Evolutionary conservation across 64 coral and sea anemone species (phyloP).

Genomic region (Montipora foliosa): DNA sequence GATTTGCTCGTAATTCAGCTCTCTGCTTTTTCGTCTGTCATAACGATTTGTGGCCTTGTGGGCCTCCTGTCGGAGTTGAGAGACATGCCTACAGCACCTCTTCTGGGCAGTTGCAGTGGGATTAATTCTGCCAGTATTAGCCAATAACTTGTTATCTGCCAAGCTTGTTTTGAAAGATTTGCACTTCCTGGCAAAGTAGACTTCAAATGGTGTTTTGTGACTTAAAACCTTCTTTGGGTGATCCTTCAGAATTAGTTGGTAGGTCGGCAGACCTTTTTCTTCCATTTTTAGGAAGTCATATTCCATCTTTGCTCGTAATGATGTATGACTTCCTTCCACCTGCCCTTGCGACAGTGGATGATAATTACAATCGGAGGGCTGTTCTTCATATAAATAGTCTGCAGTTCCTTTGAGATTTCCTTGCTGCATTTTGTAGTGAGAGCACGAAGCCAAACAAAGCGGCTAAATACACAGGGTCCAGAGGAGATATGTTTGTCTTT

Average conservation of each 20-base stretch:
- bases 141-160: neutral
- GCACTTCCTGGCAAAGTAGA: slow-evolving; percentile 4
- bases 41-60: neutral
- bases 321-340: neutral
- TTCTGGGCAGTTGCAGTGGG: neutral
- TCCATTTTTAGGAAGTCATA: slow-evolving; percentile 53
- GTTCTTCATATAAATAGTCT: neutral
- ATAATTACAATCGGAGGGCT: neutral
- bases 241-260: slow-evolving; percentile 51
- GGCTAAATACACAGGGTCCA: no score
- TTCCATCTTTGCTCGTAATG: slow-evolving; percentile 26
- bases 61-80: neutral
- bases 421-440: neutral
- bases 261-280: slow-evolving; percentile 19
- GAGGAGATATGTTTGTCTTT: no score
- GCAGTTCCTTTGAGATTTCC: neutral
- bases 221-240: slow-evolving; percentile 51
- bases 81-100: neutral
- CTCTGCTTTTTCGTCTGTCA: slow-evolving; percentile 6
- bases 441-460: no score
- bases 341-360: slow-evolving; percentile 11
- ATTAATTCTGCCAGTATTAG: neutral
- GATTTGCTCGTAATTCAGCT: neutral
- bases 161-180: neutral
- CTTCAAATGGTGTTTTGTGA: slow-evolving; percentile 8